Evolutionary conservation across 2,888 invertebrate species (phyloP).

Genomic region (Petrophora chlorosata): DNA sequence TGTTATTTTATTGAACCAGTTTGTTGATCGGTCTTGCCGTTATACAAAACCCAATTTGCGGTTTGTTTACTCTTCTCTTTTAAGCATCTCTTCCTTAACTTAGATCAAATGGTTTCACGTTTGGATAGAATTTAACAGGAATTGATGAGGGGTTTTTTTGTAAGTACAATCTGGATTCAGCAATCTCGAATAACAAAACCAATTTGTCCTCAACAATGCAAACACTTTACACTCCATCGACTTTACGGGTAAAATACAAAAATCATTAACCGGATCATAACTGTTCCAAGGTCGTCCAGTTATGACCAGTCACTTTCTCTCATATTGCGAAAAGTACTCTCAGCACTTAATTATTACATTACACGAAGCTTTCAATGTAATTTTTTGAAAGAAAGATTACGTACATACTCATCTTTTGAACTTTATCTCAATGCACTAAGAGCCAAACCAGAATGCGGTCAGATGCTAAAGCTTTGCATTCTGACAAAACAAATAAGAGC

Average conservation of each 20-base stretch:
- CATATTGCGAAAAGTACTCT: constrained; percentile 29
- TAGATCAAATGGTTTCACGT: too few relatives aligned
- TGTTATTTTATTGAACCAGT: constrained; percentile 5
- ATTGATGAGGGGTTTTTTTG: too few relatives aligned
- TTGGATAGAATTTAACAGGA: background rate
- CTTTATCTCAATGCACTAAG: background rate
- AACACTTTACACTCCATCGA: too few relatives aligned
- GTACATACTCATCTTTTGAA: background rate
- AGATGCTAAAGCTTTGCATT: background rate
- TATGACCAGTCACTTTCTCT: constrained; percentile 35
- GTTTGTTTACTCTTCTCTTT: too few relatives aligned
- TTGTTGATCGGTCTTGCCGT: too few relatives aligned
- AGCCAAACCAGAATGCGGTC: background rate
- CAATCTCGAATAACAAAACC: too few relatives aligned
- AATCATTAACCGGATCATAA: constrained; percentile 20
- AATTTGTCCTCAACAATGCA: too few relatives aligned
- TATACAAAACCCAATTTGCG: too few relatives aligned
- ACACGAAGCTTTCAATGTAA: constrained; percentile 8
- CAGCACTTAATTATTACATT: constrained; percentile 13
- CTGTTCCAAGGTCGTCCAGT: constrained; percentile 36
- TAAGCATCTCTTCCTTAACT: too few relatives aligned
- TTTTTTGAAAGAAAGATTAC: background rate
- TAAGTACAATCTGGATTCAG: too few relatives aligned
- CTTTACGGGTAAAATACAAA: constrained; percentile 24
- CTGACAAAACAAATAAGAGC: constrained; percentile 1